Conservation (phyloP, 2,113 vertebrate genomes). For the Halichoerus grypus region DNA sequence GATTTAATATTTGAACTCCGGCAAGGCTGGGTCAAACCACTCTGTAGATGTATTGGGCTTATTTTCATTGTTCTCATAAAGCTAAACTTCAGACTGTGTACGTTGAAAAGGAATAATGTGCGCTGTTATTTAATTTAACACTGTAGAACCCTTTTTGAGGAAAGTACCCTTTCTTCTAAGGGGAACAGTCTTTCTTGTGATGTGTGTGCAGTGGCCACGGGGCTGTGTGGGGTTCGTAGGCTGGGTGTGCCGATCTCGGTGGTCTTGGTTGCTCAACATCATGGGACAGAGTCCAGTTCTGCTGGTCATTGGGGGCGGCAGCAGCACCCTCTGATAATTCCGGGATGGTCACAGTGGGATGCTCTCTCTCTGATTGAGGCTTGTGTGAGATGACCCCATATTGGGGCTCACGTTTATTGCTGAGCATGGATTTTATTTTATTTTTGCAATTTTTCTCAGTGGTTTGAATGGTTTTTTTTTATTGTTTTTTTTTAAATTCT, state of each 20-base stretch:
- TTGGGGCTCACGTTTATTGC: neutral
- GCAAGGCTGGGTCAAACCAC: too few species aligned
- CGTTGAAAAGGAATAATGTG: rapidly evolving
- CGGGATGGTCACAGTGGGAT: rapidly evolving
- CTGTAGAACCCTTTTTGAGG: too few species aligned
- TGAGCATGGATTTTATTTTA: neutral
- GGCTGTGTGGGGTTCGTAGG: rapidly evolving
- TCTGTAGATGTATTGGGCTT: rapidly evolving
- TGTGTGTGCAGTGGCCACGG: rapidly evolving
- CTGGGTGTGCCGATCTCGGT: rapidly evolving
- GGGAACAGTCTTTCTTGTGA: neutral
- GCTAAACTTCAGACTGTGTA: neutral
- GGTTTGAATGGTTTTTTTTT: neutral
- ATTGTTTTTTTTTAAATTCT: constrained; percentile 38
- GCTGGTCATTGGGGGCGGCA: rapidly evolving
- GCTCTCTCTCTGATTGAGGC: rapidly evolving
- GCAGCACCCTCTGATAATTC: rapidly evolving
- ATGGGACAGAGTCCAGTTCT: rapidly evolving
- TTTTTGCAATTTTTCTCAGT: constrained; percentile 22
- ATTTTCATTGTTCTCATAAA: neutral
- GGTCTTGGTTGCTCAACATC: rapidly evolving
- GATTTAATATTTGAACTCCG: neutral
- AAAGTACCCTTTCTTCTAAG: rapidly evolving
- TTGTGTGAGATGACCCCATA: rapidly evolving
- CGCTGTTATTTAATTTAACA: rapidly evolving